Conservation (phyloP, 2,888 invertebrate species). For the Eupithecia dodoneata region DNA sequence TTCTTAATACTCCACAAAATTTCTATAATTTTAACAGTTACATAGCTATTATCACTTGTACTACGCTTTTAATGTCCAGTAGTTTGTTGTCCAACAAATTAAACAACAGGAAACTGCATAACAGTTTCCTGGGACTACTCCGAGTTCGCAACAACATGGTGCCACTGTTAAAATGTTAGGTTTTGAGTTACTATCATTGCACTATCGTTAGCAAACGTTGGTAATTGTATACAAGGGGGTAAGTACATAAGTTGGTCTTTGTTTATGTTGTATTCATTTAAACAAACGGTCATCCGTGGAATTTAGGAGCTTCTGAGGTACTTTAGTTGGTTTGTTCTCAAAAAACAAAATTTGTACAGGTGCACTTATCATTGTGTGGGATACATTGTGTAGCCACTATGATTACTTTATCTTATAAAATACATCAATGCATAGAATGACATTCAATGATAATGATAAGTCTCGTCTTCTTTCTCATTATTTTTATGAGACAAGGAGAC, state of each 20-base stretch:
- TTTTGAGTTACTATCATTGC: conserved; percentile 37
- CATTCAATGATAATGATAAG: too few relatives aligned
- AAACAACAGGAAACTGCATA: conserved; percentile 58
- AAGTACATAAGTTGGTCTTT: not conserved
- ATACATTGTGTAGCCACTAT: too few relatives aligned
- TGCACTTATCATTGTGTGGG: too few relatives aligned
- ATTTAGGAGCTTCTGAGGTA: not conserved
- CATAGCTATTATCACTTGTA: conserved; percentile 39
- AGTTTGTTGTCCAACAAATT: conserved; percentile 60
- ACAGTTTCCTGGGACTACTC: conserved; percentile 42
- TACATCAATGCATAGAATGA: too few relatives aligned
- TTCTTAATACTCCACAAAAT: not conserved
- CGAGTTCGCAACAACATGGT: conserved; percentile 58
- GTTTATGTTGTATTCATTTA: not conserved
- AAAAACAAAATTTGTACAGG: too few relatives aligned
- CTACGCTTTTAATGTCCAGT: conserved; percentile 54
- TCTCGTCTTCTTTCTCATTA: too few relatives aligned
- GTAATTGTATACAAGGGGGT: not conserved
- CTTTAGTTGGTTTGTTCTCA: too few relatives aligned
- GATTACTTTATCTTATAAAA: too few relatives aligned
- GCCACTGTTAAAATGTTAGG: conserved; percentile 56
- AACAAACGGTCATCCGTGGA: not conserved
- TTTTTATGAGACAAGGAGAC: too few relatives aligned
- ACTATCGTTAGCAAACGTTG: conserved; percentile 12
- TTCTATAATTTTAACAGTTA: not conserved